Evolutionary conservation across 1,140 invertebrate genomes (phyloP).

Genomic region (Bombus fervidus): DNA sequence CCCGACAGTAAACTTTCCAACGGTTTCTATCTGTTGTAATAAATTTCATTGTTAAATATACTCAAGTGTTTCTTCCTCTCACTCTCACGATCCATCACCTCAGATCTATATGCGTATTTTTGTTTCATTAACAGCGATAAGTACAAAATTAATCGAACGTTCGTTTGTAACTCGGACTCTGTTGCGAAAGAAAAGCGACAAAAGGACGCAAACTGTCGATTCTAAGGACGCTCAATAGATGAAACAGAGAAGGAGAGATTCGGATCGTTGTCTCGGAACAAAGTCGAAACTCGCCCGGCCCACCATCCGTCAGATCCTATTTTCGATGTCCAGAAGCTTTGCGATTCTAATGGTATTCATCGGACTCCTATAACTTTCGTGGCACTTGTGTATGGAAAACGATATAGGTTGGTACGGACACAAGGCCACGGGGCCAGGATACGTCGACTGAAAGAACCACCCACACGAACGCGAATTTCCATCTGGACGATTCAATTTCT

Average conservation of each 20-base stretch:
- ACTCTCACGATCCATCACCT: too few species aligned
- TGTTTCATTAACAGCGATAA: too few species aligned
- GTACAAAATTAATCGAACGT: neutral
- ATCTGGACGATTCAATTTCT: slow-evolving; percentile 71
- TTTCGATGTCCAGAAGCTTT: slow-evolving; percentile 36
- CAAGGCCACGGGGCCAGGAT: neutral
- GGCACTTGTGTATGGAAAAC: slow-evolving; percentile 19
- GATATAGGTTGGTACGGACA: slow-evolving; percentile 17
- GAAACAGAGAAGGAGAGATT: neutral
- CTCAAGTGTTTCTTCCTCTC: too few species aligned
- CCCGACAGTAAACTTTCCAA: too few species aligned
- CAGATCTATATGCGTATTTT: too few species aligned
- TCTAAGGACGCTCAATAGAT: neutral
- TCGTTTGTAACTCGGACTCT: too few species aligned
- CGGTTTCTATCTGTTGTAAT: too few species aligned
- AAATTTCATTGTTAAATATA: too few species aligned
- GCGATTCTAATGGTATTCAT: slow-evolving; percentile 24
- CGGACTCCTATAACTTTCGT: slow-evolving; percentile 27
- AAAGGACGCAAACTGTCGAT: neutral
- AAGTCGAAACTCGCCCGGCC: neutral
- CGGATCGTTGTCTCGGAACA: neutral
- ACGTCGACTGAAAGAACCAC: neutral
- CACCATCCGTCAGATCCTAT: slow-evolving; percentile 40
- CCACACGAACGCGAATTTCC: slow-evolving; percentile 59
- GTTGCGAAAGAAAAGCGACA: neutral